Conservation (phyloP, 2,888 invertebrate species). For the Pristionchus fissidentatus region DNA sequence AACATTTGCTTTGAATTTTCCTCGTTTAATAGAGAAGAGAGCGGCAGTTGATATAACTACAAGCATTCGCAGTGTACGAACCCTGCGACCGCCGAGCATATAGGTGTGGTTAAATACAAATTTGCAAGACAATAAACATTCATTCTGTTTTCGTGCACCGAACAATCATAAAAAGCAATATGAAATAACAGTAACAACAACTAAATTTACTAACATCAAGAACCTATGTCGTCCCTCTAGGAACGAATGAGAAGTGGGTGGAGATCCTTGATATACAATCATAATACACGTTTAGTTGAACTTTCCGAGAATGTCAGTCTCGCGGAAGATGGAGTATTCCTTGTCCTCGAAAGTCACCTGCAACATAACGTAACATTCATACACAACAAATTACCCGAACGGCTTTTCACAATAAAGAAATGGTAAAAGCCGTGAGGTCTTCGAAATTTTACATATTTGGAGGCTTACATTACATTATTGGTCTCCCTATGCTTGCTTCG, state of each 20-base stretch:
- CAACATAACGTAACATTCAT: background rate
- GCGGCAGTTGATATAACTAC: too few species aligned
- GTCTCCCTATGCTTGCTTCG: background rate
- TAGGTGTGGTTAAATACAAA: too few species aligned
- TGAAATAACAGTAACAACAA: slow-evolving; percentile 42
- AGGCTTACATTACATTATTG: too few species aligned
- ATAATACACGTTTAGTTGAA: slow-evolving; percentile 54
- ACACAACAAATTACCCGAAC: background rate
- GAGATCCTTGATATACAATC: slow-evolving; percentile 30
- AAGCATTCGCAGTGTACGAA: too few species aligned
- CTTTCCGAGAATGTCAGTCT: slow-evolving; percentile 95
- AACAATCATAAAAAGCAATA: slow-evolving; percentile 13
- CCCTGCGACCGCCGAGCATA: too few species aligned
- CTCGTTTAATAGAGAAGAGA: too few species aligned
- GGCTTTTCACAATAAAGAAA: too few species aligned
- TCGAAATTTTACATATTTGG: background rate
- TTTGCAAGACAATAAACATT: slow-evolving; percentile 12
- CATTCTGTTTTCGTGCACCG: background rate
- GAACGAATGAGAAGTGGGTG: slow-evolving; percentile 1
- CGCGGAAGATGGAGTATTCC: slow-evolving; percentile 94
- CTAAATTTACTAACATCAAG: slow-evolving; percentile 2
- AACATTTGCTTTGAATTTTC: too few species aligned
- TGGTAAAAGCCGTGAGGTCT: background rate
- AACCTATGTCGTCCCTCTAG: slow-evolving; percentile 15
- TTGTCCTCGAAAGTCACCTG: slow-evolving; percentile 80